phyloP scores from a whole-genome alignment of 1,140 invertebrate genomes.

The Apis florea region DNA sequence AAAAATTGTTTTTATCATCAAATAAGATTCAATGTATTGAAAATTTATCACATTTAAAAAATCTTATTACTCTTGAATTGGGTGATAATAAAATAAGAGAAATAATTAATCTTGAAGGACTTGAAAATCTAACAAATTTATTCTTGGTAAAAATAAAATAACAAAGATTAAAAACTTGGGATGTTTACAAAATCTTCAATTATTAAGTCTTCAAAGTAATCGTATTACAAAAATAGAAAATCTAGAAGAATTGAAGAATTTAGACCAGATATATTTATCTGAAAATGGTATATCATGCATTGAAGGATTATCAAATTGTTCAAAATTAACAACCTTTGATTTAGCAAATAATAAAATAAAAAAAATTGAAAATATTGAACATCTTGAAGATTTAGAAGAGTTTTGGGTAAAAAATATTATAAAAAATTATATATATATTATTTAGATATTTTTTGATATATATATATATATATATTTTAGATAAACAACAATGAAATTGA shows the following conservation, averaged over 20 bases:
- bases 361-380: slow-evolving; percentile 88
- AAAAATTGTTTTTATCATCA: slow-evolving; percentile 94
- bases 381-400: slow-evolving; percentile 90
- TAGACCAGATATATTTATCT: slow-evolving; percentile 96
- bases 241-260: slow-evolving; percentile 85
- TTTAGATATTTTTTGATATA: slow-evolving; percentile 31
- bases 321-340: slow-evolving; percentile 92
- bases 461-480: slow-evolving; percentile 82
- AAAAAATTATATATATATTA: slow-evolving; percentile 20
- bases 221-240: slow-evolving; percentile 94
- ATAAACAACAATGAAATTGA: slow-evolving; percentile 95
- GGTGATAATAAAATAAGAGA: slow-evolving; percentile 96
- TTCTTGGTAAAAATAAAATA: slow-evolving; percentile 99
- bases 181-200: slow-evolving; percentile 87
- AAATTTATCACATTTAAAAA: slow-evolving; percentile 91
- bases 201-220: slow-evolving; percentile 95
- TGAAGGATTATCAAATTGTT: slow-evolving; percentile 87
- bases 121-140: slow-evolving; percentile 88
- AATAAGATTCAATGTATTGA: slow-evolving; percentile 97
- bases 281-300: slow-evolving; percentile 94
- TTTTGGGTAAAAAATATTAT: slow-evolving; percentile 91
- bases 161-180: slow-evolving; percentile 93
- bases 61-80: slow-evolving; percentile 93
- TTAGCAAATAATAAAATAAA: slow-evolving; percentile 94
- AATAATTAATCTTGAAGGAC: slow-evolving; percentile 91